phyloP scores from a whole-genome alignment of 2,113 vertebrate species.

The Microcebus lehilahytsara region DNA sequence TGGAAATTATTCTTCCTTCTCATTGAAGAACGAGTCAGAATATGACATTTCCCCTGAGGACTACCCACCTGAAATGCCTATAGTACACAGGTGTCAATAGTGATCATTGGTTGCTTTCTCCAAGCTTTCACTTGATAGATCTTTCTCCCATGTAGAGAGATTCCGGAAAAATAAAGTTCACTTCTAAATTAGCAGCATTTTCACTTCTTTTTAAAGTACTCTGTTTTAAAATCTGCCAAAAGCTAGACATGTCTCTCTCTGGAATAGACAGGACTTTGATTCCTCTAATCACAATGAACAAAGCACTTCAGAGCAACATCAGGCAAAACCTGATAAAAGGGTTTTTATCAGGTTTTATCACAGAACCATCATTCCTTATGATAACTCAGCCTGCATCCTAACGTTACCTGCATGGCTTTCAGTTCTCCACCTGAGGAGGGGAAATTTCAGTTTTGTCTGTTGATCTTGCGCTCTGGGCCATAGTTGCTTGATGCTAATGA shows the following conservation, averaged over 20 bases:
- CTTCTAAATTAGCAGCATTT: constrained; percentile 2
- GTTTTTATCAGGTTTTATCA: neutral
- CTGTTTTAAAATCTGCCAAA: constrained; percentile 10
- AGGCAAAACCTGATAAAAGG: constrained; percentile 22
- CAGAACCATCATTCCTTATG: neutral
- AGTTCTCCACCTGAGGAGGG: neutral
- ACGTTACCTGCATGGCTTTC: neutral
- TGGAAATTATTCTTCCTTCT: neutral
- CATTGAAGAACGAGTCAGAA: neutral
- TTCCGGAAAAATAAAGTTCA: neutral
- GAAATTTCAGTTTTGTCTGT: neutral
- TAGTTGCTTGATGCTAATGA: neutral
- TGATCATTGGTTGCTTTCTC: neutral
- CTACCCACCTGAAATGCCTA: neutral
- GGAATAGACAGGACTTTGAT: constrained; percentile 25
- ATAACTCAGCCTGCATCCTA: neutral
- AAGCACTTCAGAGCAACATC: constrained; percentile 23
- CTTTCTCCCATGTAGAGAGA: neutral
- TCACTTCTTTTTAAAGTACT: neutral
- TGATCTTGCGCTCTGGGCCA: neutral
- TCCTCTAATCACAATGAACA: constrained; percentile 2
- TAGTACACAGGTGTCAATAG: neutral
- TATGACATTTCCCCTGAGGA: neutral
- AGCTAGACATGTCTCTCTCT: neutral
- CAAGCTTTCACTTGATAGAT: neutral